These are phyloP conservation scores for Sphaerophoria rueppellii DNA, from an alignment of 2,888 invertebrate genomes.

Conservation along the genomic window DNA sequence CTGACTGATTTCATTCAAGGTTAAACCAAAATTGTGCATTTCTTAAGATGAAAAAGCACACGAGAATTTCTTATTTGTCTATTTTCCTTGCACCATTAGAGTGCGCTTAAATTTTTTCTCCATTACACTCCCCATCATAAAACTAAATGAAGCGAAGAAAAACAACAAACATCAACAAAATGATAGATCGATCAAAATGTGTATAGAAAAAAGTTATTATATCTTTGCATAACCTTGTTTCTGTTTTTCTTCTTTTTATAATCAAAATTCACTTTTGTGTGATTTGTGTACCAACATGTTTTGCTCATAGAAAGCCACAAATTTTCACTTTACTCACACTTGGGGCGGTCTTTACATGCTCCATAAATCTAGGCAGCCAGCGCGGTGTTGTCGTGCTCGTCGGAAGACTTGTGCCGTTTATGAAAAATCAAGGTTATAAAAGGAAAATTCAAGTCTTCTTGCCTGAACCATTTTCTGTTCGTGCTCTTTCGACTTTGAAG, in stretches of 20 bases:
- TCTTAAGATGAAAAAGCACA: no score
- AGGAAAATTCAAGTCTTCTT: not conserved
- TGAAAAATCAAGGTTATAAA: constrained; percentile 69
- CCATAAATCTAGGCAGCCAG: not conserved
- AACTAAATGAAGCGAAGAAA: not conserved
- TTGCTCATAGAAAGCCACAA: not conserved
- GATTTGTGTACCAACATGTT: not conserved
- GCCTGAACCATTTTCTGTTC: not conserved
- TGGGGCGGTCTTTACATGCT: not conserved
- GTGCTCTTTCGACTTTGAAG: no score
- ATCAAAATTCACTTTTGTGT: not conserved
- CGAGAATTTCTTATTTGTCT: no score
- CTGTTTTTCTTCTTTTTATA: not conserved
- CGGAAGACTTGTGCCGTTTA: not conserved
- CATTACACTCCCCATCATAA: not conserved
- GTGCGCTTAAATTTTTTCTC: not conserved
- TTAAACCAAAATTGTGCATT: no score
- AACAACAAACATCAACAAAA: not conserved
- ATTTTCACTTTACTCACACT: not conserved
- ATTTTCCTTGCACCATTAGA: not conserved
- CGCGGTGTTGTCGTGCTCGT: not conserved
- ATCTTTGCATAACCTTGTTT: not conserved
- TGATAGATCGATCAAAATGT: not conserved
- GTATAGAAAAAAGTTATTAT: not conserved
- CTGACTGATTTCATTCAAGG: no score